A percentile compares a stretch with the other conserved stretches of the same genome.
Conservation (phyloP, 2,888 invertebrate genomes). For the Drosophila peninsularis region DNA sequence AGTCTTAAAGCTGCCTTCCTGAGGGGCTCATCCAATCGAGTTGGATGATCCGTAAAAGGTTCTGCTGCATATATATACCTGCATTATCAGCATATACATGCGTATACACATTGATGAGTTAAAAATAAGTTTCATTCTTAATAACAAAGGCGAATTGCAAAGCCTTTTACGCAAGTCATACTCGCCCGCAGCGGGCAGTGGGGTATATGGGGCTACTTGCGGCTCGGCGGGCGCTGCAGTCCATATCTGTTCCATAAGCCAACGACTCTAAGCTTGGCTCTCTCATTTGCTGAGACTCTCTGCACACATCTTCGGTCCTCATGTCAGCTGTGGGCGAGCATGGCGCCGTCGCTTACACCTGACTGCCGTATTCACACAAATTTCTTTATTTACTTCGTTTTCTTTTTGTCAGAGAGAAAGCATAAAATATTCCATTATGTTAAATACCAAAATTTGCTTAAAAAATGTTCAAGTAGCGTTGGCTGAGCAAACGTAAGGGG, state of each 20-base stretch:
- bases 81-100: not conserved
- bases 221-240: too few relatives aligned
- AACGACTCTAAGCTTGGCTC: not conserved
- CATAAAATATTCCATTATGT: constrained; percentile 22
- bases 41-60: too few relatives aligned
- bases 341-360: not conserved
- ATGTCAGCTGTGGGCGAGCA: not conserved
- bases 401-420: not conserved
- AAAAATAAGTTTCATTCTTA: not conserved
- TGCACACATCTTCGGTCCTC: not conserved
- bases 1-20: too few relatives aligned
- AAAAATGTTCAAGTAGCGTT: constrained; percentile 15
- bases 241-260: not conserved
- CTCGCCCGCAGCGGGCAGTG: not conserved
- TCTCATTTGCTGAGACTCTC: too few relatives aligned
- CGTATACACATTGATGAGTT: not conserved
- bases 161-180: not conserved
- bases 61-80: not conserved
- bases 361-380: not conserved
- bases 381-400: not conserved
- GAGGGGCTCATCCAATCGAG: too few relatives aligned
- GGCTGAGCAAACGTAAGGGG: constrained; percentile 13
- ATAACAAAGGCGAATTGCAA: not conserved
- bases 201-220: not conserved
- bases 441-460: constrained; percentile 24